phyloP scores from a whole-genome alignment of 92 coral and sea anemone genomes.

The Pocillopora meandrina region DNA sequence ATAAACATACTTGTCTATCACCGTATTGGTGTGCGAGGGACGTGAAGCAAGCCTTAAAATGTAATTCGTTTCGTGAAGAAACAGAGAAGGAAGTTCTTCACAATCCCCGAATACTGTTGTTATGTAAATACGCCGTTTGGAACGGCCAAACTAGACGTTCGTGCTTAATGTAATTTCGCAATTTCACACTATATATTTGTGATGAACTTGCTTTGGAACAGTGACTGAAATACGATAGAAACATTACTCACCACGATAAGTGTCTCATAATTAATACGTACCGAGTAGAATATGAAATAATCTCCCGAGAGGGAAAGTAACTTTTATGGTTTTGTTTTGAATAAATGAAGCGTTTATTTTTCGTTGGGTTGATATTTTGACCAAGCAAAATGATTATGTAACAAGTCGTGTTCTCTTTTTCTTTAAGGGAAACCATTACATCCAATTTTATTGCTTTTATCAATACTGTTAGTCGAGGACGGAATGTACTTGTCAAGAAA shows the following conservation, averaged over 20 bases:
- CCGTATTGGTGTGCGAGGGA: background rate
- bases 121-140: background rate
- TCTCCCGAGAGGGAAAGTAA: background rate
- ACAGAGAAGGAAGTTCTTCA: background rate
- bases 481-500: background rate
- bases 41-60: too few relatives aligned
- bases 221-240: constrained; percentile 11
- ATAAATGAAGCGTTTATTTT: background rate
- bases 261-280: background rate
- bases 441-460: background rate
- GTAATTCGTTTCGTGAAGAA: constrained; percentile 18
- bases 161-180: constrained; percentile 26
- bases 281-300: background rate
- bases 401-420: background rate
- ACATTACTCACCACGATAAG: background rate
- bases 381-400: constrained; percentile 8
- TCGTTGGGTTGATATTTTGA: background rate
- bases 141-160: background rate
- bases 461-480: background rate
- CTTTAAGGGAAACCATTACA: background rate
- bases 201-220: background rate
- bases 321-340: background rate
- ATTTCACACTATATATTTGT: background rate
- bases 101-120: background rate
- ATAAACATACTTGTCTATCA: constrained; percentile 1